Percentiles rank a stretch among this genome's conserved stretches.
Conservation (phyloP, 2,797 vertebrate species). For the Sandelia bainsii region DNA sequence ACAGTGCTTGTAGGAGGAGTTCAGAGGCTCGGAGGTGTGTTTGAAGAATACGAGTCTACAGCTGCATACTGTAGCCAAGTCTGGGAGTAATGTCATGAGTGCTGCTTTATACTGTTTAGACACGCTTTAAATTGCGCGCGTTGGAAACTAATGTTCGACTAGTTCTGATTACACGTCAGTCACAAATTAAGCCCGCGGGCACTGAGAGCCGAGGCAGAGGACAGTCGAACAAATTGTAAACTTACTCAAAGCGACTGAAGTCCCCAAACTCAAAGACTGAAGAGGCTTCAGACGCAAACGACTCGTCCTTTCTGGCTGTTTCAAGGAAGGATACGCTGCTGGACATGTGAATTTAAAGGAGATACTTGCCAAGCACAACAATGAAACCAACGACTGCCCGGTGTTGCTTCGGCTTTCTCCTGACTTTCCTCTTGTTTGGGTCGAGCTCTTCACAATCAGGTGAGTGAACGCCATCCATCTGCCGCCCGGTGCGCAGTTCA, state of each 20-base stretch:
- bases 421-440: conserved; percentile 78
- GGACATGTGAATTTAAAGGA: conserved; percentile 88
- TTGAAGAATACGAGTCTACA: conserved; percentile 74
- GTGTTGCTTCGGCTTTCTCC: conserved; percentile 81
- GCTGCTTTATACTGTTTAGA: conserved; percentile 77
- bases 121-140: conserved; percentile 66
- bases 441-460: conserved; percentile 85
- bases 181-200: conserved; percentile 22
- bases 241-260: conserved; percentile 68
- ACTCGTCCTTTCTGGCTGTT: conserved; percentile 54
- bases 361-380: conserved; percentile 78
- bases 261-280: conserved; percentile 69
- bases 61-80: conserved; percentile 83
- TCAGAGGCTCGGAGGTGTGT: conserved; percentile 76
- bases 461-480: conserved; percentile 72
- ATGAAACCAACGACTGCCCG: conserved; percentile 81
- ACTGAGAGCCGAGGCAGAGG: conserved; percentile 32
- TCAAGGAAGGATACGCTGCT: conserved; percentile 74
- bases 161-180: conserved; percentile 22
- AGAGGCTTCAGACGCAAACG: conserved; percentile 47
- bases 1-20: conserved; percentile 67
- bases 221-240: conserved; percentile 63
- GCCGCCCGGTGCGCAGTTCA: conserved; percentile 47
- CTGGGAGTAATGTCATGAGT: conserved; percentile 84
- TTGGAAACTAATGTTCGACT: conserved; percentile 56